Base-by-base conservation (phyloP, 2,797 vertebrate genomes). In the Pempheris klunzingeri region DNA sequence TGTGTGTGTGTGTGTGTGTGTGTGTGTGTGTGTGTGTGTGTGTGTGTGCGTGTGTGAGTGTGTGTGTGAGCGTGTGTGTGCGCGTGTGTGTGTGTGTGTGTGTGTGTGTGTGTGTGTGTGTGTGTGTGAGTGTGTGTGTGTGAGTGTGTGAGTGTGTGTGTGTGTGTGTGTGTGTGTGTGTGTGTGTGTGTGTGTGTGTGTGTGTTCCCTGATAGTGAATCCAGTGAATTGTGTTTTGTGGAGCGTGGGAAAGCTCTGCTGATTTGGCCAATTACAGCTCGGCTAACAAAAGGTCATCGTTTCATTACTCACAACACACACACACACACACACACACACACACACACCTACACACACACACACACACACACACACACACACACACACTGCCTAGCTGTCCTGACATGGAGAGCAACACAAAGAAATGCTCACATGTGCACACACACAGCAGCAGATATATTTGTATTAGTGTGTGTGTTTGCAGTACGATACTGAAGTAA, bases 221-320 rank as follows among this genome's bases (percentile, higher is more conserved):
- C 54, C 73, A 76, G 28, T 80, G 73, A 67, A 82, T 77, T 82
- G 78, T 85, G 77, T 72, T 80, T 77, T 58, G 62, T 84, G 77
- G 49, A 77, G 80, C 66, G 28, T 79, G 61, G 77, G 66, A 78
- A 81, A 78, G 52, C 70, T 83, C 74, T 74, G 82, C 82, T 88
- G 84, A 87, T 89, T 75, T 76, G 76, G 71, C 80, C 86, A 88
- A 70, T 88, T 87, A 84, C 71, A 82, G 41, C 30, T 53, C 54
- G 0, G 17, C 86, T 76, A 73, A 81, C 78, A 78, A 90, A 90
- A 90, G 89, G 86, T 89, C 84, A 88, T 28, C 22, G 22, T 85
- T 80, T 78, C 77, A 90, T 82, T 82, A 82, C 62, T 71, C 52
- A 65, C 47, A 32, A 32, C 30, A 32, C 30, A 32, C 4, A 32